A percentile compares a stretch with the other conserved stretches of the same genome.
phyloP scores from a whole-genome alignment of 2,888 invertebrate genomes.

The Augiades crinisus region DNA sequence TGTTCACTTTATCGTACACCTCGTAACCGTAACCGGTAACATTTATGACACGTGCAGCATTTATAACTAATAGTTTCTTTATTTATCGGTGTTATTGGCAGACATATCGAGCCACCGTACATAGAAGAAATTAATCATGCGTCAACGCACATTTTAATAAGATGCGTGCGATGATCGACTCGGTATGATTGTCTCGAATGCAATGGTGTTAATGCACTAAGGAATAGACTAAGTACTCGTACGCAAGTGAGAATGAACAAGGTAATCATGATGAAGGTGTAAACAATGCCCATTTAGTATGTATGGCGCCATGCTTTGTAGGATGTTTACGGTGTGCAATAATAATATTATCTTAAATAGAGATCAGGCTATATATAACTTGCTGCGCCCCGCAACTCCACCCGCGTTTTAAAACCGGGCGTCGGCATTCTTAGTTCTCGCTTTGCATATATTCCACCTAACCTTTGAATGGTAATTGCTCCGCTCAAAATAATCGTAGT shows the following conservation, averaged over 20 bases:
- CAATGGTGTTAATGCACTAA: constrained; percentile 11
- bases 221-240: constrained; percentile 1
- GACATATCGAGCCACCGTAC: constrained; percentile 11
- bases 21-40: constrained; percentile 51
- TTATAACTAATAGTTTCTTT: constrained; percentile 37
- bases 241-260: constrained; percentile 3
- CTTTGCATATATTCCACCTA: too few species aligned
- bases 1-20: constrained; percentile 49
- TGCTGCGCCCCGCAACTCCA: too few species aligned
- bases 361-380: background rate
- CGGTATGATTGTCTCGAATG: constrained; percentile 4
- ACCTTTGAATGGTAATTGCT: too few species aligned
- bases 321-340: constrained; percentile 17
- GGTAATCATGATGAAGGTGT: background rate
- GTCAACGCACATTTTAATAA: constrained; percentile 20
- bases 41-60: constrained; percentile 44
- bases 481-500: too few species aligned
- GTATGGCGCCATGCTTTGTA: constrained; percentile 13
- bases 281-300: constrained; percentile 20
- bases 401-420: too few species aligned
- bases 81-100: constrained; percentile 24
- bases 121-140: constrained; percentile 19
- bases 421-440: too few species aligned
- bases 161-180: constrained; percentile 1
- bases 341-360: constrained; percentile 5